Evolutionary conservation across 1,140 invertebrate genomes (phyloP).

Genomic region (Trachymyrmex septentrionalis): DNA sequence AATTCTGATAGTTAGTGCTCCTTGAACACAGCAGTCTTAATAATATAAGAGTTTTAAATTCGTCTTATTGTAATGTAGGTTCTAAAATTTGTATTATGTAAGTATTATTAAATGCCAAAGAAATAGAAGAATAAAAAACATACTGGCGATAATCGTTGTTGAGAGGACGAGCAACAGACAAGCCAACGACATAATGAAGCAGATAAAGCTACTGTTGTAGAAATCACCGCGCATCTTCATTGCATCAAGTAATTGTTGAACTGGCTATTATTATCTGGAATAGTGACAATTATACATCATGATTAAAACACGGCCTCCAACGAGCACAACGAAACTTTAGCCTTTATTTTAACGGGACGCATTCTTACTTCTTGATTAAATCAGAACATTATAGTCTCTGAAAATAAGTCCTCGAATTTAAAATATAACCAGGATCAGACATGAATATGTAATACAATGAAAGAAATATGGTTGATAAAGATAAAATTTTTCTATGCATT

Average conservation of each 20-base stretch:
- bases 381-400: constrained; percentile 69
- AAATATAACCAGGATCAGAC: constrained; percentile 37
- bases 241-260: constrained; percentile 73
- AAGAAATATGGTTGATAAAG: constrained; percentile 24
- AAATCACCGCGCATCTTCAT: constrained; percentile 80
- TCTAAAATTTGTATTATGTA: too few relatives aligned
- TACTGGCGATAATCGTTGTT: constrained; percentile 70
- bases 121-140: neutral
- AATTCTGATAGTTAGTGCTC: too few relatives aligned
- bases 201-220: constrained; percentile 77
- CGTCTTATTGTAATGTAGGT: too few relatives aligned
- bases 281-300: neutral
- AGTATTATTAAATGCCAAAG: neutral
- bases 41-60: too few relatives aligned
- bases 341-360: neutral
- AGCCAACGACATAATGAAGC: constrained; percentile 77
- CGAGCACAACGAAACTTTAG: neutral
- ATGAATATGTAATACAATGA: constrained; percentile 69
- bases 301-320: neutral
- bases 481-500: neutral
- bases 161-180: constrained; percentile 73
- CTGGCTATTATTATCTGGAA: constrained; percentile 67
- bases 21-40: too few relatives aligned
- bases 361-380: constrained; percentile 57
- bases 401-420: constrained; percentile 71